A percentile compares a stretch with the other conserved stretches of the same genome.
Conservation (phyloP, 64 coral and sea anemone species). For the Porites lutea region DNA sequence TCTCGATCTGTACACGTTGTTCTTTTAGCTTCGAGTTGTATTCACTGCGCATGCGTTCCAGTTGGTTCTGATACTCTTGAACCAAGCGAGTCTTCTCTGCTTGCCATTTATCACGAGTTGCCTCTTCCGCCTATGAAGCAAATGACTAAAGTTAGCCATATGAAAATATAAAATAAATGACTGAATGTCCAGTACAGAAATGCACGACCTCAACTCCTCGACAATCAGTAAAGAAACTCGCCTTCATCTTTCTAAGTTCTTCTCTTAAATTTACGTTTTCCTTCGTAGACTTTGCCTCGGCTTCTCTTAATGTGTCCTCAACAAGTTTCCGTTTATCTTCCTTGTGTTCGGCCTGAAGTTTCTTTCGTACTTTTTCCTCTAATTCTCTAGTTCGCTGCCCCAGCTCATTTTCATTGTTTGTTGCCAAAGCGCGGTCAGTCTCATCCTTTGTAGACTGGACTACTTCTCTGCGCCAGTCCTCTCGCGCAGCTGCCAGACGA, state of each 20-base stretch:
- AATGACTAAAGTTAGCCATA: background rate
- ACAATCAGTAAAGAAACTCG: background rate
- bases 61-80: slow-evolving; percentile 49
- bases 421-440: slow-evolving; percentile 82
- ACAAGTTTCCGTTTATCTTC: slow-evolving; percentile 68
- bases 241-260: slow-evolving; percentile 68
- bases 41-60: slow-evolving; percentile 61
- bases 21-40: slow-evolving; percentile 60
- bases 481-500: slow-evolving; percentile 57
- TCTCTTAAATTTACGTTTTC: slow-evolving; percentile 75
- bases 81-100: slow-evolving; percentile 17
- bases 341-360: slow-evolving; percentile 29
- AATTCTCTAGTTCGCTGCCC: slow-evolving; percentile 49
- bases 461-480: slow-evolving; percentile 65
- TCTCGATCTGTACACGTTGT: slow-evolving; percentile 49
- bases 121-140: background rate
- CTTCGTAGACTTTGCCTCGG: slow-evolving; percentile 50
- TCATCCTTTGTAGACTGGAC: slow-evolving; percentile 64
- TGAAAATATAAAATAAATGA: background rate
- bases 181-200: too few species aligned
- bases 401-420: slow-evolving; percentile 70
- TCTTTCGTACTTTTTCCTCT: slow-evolving; percentile 37
- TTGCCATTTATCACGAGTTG: slow-evolving; percentile 5
- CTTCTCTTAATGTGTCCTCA: slow-evolving; percentile 44
- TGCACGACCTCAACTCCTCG: too few species aligned